These are phyloP conservation scores for Parnassius glacialis DNA, from an alignment of 2,888 invertebrate genomes.

Conservation along the genomic window DNA sequence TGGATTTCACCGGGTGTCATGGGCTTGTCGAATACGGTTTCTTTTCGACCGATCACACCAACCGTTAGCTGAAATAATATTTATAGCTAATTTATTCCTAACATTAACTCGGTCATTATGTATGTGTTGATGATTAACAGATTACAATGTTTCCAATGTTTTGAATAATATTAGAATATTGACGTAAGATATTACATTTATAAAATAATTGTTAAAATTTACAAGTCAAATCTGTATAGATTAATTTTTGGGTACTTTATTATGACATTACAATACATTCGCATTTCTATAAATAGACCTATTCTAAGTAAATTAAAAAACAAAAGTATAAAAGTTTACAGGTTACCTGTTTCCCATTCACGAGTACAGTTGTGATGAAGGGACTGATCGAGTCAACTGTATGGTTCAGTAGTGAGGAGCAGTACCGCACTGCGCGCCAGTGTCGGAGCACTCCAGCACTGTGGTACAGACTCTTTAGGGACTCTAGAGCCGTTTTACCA, in stretches of 20 bases:
- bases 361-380: constrained; percentile 97
- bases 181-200: too few species aligned
- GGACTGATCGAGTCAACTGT: constrained; percentile 99
- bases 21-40: constrained; percentile 98
- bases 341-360: constrained; percentile 96
- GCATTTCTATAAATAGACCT: too few species aligned
- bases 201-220: too few species aligned
- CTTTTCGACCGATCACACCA: constrained; percentile 96
- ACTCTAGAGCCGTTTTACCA: constrained; percentile 83
- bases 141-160: too few species aligned
- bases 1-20: constrained; percentile 98
- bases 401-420: constrained; percentile 95
- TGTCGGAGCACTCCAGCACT: constrained; percentile 92
- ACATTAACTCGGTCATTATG: too few species aligned
- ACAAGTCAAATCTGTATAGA: too few species aligned
- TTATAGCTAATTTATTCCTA: too few species aligned
- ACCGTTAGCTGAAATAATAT: constrained; percentile 86
- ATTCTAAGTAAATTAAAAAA: too few species aligned
- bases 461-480: constrained; percentile 87
- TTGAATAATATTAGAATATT: too few species aligned
- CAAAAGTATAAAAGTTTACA: background rate
- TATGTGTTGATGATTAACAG: too few species aligned
- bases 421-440: constrained; percentile 97
- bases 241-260: too few species aligned
- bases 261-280: too few species aligned